Evolutionary conservation across 2,113 vertebrate genomes (phyloP), one percentile per base, ranked within the genome.

Genomic region (Entomyzon cyanotis): DNA sequence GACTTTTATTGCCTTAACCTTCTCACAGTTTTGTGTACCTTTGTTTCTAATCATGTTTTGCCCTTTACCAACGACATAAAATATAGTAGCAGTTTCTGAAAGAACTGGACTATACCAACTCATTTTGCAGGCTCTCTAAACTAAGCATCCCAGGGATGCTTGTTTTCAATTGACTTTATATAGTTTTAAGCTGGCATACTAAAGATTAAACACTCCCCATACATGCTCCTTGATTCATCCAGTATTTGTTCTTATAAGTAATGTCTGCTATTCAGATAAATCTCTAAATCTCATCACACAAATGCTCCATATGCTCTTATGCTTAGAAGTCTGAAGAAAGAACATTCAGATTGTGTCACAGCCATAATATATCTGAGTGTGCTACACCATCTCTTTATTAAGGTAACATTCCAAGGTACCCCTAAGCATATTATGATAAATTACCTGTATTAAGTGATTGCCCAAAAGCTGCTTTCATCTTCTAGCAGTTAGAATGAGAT

Each of bases 341-440:
- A 89, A 71, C 37, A 39, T 83, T 90, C 79, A 69, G 60, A 60
- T 93, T 86, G n/a, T 90, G 73, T 94, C 89, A 63, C 71, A 86
- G 15, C 44, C 7, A 1, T 81, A 74, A 87, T 64, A 37, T 75
- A 93, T 87, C 79, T 94, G 91, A 81, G 80, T 56, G 64, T 87
- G 76, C 80, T 78, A 13, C 52, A 68, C 80, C 49, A 65, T 89
- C 73, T 92, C 80, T 87, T 92, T 92, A 59, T 89, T 94, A 75
- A 87, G 60, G 58, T 89, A 97, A 68, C 89, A 68, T 82, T 82
- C 74, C 86, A 81, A 88, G 79, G 79, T 77, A 96, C 60, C 71
- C 59, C 68, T 41, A 60, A 92, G 89, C 73, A 30, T 52, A 78
- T 92, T 91, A 69, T 93, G 73, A 93, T 81, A 30, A 84, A 95